Percentiles rank a stretch among this genome's conserved stretches.
These are phyloP conservation scores for Ephestia elutella DNA, from an alignment of 1,140 invertebrate species.

Conservation along the genomic window DNA sequence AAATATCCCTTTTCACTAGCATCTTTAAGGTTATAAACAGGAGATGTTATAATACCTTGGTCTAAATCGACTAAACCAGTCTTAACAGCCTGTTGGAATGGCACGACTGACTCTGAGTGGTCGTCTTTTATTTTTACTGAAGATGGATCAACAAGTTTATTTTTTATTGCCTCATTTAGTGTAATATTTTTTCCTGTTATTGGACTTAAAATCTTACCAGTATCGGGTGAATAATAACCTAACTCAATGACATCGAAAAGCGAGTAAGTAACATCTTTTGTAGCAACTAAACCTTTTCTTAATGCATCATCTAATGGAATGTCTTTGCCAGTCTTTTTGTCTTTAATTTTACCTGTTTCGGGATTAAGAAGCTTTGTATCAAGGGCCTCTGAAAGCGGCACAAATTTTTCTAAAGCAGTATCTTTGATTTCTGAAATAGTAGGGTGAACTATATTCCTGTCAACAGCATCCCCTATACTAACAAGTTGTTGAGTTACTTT, in stretches of 20 bases:
- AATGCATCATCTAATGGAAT: slow-evolving; percentile 83
- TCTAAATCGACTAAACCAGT: slow-evolving; percentile 82
- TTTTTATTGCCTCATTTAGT: slow-evolving; percentile 81
- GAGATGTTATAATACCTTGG: slow-evolving; percentile 80
- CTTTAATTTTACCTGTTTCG: slow-evolving; percentile 79
- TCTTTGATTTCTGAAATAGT: slow-evolving; percentile 89
- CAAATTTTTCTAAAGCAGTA: slow-evolving; percentile 79
- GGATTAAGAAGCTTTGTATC: slow-evolving; percentile 80
- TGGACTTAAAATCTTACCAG: slow-evolving; percentile 87
- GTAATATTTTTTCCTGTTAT: slow-evolving; percentile 83
- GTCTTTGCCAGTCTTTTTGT: slow-evolving; percentile 79
- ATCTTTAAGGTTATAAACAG: slow-evolving; percentile 82
- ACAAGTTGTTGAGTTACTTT: slow-evolving; percentile 81
- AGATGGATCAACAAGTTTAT: slow-evolving; percentile 82
- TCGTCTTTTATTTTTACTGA: slow-evolving; percentile 84
- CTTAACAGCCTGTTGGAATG: slow-evolving; percentile 81
- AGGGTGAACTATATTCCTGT: slow-evolving; percentile 86
- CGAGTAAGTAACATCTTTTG: slow-evolving; percentile 80
- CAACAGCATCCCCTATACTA: slow-evolving; percentile 83
- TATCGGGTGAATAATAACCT: slow-evolving; percentile 85
- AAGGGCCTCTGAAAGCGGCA: slow-evolving; percentile 82
- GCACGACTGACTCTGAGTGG: slow-evolving; percentile 78
- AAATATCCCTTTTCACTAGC: slow-evolving; percentile 87
- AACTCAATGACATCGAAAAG: slow-evolving; percentile 85
- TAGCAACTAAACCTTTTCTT: slow-evolving; percentile 80